phyloP scores from a whole-genome alignment of 2,797 vertebrate species.

The Parambassis ranga region DNA sequence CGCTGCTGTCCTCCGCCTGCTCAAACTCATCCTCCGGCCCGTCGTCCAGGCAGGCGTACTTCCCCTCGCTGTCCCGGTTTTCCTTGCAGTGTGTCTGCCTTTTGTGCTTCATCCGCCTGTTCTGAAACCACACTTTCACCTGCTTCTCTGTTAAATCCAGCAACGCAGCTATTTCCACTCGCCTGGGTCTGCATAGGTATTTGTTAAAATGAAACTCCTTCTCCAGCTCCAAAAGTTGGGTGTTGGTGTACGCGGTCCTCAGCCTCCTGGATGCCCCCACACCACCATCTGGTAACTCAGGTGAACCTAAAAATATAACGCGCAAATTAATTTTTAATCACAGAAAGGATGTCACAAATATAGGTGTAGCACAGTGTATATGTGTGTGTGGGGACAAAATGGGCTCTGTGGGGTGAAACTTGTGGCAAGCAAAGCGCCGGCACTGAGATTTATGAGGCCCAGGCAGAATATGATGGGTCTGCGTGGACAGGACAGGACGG shows the following conservation, averaged over 20 bases:
- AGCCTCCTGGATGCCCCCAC: constrained; percentile 87
- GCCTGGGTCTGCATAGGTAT: constrained; percentile 93
- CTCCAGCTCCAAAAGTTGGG: constrained; percentile 96
- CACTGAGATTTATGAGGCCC: constrained; percentile 76
- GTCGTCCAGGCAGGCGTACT: constrained; percentile 84
- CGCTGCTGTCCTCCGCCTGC: constrained; percentile 79
- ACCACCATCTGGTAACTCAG: constrained; percentile 61
- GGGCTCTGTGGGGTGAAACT: constrained; percentile 77
- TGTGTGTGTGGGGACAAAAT: constrained; percentile 7
- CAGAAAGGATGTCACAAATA: background rate
- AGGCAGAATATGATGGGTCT: constrained; percentile 78
- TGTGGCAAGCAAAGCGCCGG: constrained; percentile 60
- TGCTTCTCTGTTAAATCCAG: constrained; percentile 96
- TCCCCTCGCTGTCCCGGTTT: constrained; percentile 90
- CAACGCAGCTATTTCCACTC: constrained; percentile 93
- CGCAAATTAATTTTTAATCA: background rate
- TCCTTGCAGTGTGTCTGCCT: constrained; percentile 95
- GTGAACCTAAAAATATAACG: constrained; percentile 56
- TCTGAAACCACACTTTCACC: constrained; percentile 99
- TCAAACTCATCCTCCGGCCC: constrained; percentile 86
- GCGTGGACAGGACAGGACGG: constrained; percentile 74
- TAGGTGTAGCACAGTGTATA: background rate
- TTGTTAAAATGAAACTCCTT: constrained; percentile 99
- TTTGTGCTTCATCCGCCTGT: constrained; percentile 98
- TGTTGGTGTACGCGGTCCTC: constrained; percentile 96